Conservation (phyloP, 2,113 vertebrate genomes). For the Asarcornis scutulata region DNA sequence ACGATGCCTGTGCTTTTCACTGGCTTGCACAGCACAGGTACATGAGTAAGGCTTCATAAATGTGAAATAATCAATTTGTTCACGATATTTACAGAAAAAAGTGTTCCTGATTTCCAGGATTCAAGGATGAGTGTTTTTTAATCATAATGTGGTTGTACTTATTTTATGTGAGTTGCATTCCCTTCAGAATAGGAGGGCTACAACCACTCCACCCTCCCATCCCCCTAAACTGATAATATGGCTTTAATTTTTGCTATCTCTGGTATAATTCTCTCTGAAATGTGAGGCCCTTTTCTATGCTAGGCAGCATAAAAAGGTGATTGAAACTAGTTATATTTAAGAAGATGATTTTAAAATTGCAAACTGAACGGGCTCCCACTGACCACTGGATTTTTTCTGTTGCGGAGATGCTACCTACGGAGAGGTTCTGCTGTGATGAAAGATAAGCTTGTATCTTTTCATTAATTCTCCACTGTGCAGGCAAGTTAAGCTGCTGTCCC, state of each 20-base stretch:
- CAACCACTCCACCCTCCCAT: neutral
- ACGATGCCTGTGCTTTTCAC: constrained; percentile 10
- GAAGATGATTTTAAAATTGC: constrained; percentile 25
- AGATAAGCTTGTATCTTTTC: constrained; percentile 41
- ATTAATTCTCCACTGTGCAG: constrained; percentile 24
- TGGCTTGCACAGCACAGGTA: neutral
- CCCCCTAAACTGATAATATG: neutral
- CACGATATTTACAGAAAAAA: neutral
- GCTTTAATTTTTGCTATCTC: neutral
- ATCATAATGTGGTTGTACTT: neutral
- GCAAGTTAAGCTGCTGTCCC: constrained; percentile 57
- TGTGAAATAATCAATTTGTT: neutral
- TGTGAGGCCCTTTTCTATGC: neutral
- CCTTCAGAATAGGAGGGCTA: neutral
- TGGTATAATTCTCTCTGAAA: neutral
- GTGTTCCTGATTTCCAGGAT: neutral
- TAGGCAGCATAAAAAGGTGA: neutral
- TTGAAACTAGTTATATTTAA: constrained; percentile 6
- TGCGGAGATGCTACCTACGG: constrained; percentile 27
- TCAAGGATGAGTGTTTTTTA: neutral
- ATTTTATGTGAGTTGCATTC: neutral
- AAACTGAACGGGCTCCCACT: neutral
- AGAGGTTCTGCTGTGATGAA: constrained; percentile 50
- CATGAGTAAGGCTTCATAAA: neutral
- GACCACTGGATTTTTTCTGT: constrained; percentile 4